Evolutionary conservation across 2,797 vertebrate species (phyloP).

Genomic region (Hafferia zeledoni): DNA sequence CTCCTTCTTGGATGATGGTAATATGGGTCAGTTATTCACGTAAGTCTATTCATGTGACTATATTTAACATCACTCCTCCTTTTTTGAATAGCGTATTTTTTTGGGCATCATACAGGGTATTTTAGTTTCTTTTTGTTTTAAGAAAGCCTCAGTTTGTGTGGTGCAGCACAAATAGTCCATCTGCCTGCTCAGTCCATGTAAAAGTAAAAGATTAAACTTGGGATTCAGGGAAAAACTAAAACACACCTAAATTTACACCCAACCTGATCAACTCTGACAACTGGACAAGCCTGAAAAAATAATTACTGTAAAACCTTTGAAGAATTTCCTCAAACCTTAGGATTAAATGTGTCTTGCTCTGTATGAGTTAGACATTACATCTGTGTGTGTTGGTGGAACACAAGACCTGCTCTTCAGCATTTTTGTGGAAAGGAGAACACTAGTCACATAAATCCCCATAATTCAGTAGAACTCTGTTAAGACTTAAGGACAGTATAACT

Average conservation of each 20-base stretch:
- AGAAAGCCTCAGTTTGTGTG: background rate
- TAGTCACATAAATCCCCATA: background rate
- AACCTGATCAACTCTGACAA: background rate
- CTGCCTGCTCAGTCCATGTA: background rate
- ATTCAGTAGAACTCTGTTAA: background rate
- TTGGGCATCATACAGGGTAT: background rate
- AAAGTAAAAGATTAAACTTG: background rate
- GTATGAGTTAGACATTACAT: accelerated
- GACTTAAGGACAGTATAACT: background rate
- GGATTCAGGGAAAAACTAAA: background rate
- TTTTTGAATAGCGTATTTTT: background rate
- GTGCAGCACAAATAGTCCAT: background rate
- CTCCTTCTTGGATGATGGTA: background rate
- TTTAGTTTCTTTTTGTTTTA: background rate
- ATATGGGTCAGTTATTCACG: background rate
- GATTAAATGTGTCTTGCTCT: background rate
- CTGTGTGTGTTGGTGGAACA: background rate
- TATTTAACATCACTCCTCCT: background rate
- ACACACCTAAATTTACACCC: background rate
- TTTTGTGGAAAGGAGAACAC: background rate
- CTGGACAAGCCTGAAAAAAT: background rate
- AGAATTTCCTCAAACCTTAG: background rate
- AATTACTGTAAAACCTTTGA: background rate
- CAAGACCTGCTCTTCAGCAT: background rate
- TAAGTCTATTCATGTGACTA: background rate